Evolutionary conservation across 2,797 vertebrate species (phyloP), one percentile per base, ranked within the genome.

Genomic region (Myripristis jacobus): DNA sequence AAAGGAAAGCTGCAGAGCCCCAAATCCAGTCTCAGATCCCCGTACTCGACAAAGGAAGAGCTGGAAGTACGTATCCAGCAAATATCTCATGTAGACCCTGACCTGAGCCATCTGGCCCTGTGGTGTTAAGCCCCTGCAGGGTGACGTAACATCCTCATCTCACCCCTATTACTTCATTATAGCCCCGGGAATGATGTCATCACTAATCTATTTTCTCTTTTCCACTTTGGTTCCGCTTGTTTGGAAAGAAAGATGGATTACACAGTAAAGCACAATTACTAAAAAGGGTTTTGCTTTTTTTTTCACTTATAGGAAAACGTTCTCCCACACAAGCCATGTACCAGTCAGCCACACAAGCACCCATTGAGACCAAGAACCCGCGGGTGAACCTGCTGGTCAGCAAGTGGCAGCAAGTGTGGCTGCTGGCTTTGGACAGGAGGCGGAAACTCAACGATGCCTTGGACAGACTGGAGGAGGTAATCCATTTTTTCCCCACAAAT

Each of bases 331-430:
- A 96, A 83, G 91, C 94, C 12, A 92, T 99, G 75, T 98, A 97
- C 68, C 92, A 94, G 0, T 93, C 96, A 75, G 93, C 95, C 51
- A 90, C 96, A 4, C 98, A 98, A 81, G 65, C 96, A 1, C 95
- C 95, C 62, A 96, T 99, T 0, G 97, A 99, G 90, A 98, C 96
- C 53, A 99, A 99, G 91, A 98, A 99, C 79, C 98, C 98, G 11
- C 94, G 95, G 31, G 95, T 98, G 13, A 99, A 99, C 90, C 94
- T 99, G 79, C 88, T 99, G 84, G 96, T 99, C 80, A 96, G 96
- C 89, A 99, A 97, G 87, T 99, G 98, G 98, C 98, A 99, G 87
- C 98, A 99, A 52, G 98, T 99, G 67, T 99, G 98, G 98, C 96
- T 99, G 64, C 94, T 99, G 19, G 97, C 98, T 0, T 79, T 99